Evolutionary conservation across 2,888 invertebrate species (phyloP), one percentile per base, ranked within the genome.

Genomic region (Lamellibrachia columna): DNA sequence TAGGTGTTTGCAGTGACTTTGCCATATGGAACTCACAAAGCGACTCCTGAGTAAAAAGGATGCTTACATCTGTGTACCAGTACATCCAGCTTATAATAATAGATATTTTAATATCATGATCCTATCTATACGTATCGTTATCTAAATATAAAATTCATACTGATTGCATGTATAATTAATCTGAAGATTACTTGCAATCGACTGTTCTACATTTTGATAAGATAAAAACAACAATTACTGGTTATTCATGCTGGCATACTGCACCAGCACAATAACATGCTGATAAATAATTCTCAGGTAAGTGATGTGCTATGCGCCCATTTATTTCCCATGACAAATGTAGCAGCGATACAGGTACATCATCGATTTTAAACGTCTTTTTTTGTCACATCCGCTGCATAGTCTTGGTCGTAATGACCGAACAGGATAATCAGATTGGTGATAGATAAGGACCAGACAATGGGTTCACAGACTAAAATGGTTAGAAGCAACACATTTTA

Each of bases 281-380:
- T 75, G 75, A 75, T 75, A 75, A 75, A 75, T 75, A 75, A 75
- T 75, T 75, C 75, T 75, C 75, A 75, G 75, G 75, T 75, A 75
- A 75, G 75, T 75, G 22, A 75, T 75, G 75, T 75, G 22, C n/a
- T 75, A 75, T 15, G 75, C n/a, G 75, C 75, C 40, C 75, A n/a
- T 75, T 75, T 75, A 75, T 75, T 75, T 75, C 75, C 75, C 75
- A 75, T 75, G 75, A 75, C 75, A 75, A 75, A 75, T 75, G 75
- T 75, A 75, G 75, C 75, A 22, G 75, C 75, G 15, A 15, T 75
- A 15, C 75, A 75, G n/a, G 75, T 75, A n/a, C 75, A 75, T n/a
- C 75, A 75, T 75, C 75, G 22, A 75, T 75, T 22, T 75, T n/a
- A 75, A 75, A 15, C n/a, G 15, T n/a, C 75, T 75, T 75, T 75